Evolutionary conservation across 1,140 invertebrate species (phyloP), one percentile per base, ranked within the genome.

Genomic region (Saccostrea echinata): DNA sequence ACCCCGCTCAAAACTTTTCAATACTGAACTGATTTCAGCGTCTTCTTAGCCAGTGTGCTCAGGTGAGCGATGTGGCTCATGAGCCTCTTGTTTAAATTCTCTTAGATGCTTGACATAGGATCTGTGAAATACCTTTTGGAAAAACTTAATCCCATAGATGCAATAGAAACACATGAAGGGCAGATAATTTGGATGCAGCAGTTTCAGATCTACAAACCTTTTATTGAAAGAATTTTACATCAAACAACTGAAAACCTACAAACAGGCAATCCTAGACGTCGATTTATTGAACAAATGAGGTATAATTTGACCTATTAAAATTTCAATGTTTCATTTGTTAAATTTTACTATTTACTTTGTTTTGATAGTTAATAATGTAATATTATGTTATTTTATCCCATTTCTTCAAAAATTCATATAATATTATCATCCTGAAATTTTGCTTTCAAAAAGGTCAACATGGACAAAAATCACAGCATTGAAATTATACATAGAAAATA

Each of bases 401-500:
- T 43, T 43, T 43, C 43, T 9, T 43, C 43, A 9, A 12, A 57
- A 57, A 57, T 57, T 57, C 21, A 16, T 0, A 13, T 21, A 13
- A 13, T 57, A n/a, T n/a, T 57, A 57, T 18, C 13, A 18, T 57
- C 13, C 1, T 57, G 55, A 13, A 61, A 61, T 61, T n/a, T 61
- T 1, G 18, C n/a, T 61, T 61, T 61, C 8, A n/a, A 21, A 18
- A 3, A 61, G 55, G 55, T 61, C 55, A 21, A 61, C 55, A 61
- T 61, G 55, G 55, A n/a, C 55, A 61, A 61, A 21, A n/a, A 61
- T 61, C 55, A n/a, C 18, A 18, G 55, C 55, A 21, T 61, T 61
- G 55, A 61, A 61, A 61, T 61, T 61, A n/a, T 61, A 61, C 18
- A 61, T 61, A 61, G 55, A 61, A 61, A 61, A 61, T 61, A n/a